Percentiles rank a stretch among this genome's conserved stretches.
Evolutionary conservation across 35 echinoderm and acorn worm genomes (phyloP).

Genomic region (Ptychodera flava): DNA sequence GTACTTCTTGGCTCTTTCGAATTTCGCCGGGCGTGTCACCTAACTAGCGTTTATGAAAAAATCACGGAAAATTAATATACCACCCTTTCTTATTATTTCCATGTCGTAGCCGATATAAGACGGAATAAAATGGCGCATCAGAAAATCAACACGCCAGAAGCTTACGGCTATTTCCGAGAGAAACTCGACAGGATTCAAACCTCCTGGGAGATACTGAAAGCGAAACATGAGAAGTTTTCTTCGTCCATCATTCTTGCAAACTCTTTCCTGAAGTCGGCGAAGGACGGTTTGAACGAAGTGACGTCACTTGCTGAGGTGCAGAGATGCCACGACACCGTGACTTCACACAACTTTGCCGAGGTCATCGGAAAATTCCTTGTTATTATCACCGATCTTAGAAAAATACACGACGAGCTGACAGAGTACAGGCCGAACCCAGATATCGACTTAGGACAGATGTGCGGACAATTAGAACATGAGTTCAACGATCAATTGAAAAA

Average conservation of each 20-base stretch:
- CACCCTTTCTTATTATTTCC: too few relatives aligned
- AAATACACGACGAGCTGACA: background rate
- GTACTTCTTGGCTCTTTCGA: too few relatives aligned
- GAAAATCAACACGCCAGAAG: background rate
- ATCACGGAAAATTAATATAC: too few relatives aligned
- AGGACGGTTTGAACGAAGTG: background rate
- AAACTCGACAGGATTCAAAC: background rate
- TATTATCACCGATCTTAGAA: background rate
- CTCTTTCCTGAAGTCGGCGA: background rate
- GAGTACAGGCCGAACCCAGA: background rate
- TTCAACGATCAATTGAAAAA: background rate
- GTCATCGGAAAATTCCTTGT: background rate
- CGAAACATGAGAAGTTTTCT: background rate
- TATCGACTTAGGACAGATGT: background rate
- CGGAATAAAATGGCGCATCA: too few relatives aligned
- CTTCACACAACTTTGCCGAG: background rate
- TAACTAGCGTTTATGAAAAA: too few relatives aligned
- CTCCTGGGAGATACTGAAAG: background rate
- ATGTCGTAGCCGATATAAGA: too few relatives aligned
- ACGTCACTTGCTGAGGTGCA: background rate
- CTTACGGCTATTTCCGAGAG: background rate
- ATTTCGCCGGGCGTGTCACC: too few relatives aligned
- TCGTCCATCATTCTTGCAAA: background rate
- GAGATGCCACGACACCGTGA: background rate
- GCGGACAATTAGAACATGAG: background rate